Base-by-base conservation (phyloP, 2,888 invertebrate genomes). In the Drosophila mettleri region DNA sequence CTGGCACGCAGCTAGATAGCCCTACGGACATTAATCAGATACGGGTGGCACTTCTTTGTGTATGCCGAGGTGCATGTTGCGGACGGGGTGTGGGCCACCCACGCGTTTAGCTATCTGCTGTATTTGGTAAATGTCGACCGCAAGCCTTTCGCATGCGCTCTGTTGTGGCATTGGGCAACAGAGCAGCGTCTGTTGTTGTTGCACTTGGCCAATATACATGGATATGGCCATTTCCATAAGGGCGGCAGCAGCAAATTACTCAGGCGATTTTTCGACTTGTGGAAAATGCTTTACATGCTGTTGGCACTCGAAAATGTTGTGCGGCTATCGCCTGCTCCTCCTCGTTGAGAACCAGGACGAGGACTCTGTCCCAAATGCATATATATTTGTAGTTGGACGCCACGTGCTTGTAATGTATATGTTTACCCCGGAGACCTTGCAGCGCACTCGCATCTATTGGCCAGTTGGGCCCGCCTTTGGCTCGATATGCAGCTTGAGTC, bases 271-370 rank as follows among this genome's bases (percentile, higher is more conserved):
- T 39, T 48, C 43, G 36, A 52, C 52, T 49, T 71, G 55, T 54
- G 61, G 46, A 43, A 59, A 77, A 65, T 77, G 53, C 53, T 53
- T 62, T 58, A 74, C 75, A 79, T 75, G 75, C 68, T 45, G 43
- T 59, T 62, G 78, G 71, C 78, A 64, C 66, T 73, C 54, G 48
- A 68, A 67, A 72, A 67, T 62, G 55, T 66, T 65, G 36, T 45
- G 29, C 53, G 10, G 39, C 24, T 27, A 43, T 36, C 36, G 1
- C 41, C 12, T 31, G 4, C 31, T 8, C 24, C 27, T 2, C 9
- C 36, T 49, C n/a, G 8, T 14, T 8, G 16, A n/a, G n/a, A n/a
- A n/a, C n/a, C n/a, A n/a, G n/a, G n/a, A n/a, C n/a, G n/a, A n/a
- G n/a, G n/a, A n/a, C n/a, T n/a, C n/a, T 29, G 33, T 31, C 24